These are phyloP conservation scores for Amphibalanus amphitrite DNA, from an alignment of 1,140 invertebrate species.

Conservation along the genomic window DNA sequence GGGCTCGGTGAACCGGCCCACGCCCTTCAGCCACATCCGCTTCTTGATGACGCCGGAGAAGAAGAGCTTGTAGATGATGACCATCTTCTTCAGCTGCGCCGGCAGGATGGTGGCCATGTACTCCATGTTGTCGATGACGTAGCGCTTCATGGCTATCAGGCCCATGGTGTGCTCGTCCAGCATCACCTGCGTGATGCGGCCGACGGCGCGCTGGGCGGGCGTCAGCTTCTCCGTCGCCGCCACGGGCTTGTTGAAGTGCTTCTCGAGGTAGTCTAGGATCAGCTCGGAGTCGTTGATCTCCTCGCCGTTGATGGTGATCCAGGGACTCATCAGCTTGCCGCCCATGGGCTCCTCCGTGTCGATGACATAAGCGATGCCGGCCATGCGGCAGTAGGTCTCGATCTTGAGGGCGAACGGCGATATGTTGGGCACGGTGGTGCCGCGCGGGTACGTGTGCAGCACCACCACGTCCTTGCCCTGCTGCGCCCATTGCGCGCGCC, in stretches of 20 bases:
- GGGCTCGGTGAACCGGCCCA: slow-evolving; percentile 9
- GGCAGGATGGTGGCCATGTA: background rate
- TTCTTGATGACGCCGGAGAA: background rate
- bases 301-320: slow-evolving; percentile 28
- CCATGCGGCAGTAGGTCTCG: slow-evolving; percentile 22
- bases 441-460: slow-evolving; percentile 16
- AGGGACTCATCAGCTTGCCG: slow-evolving; percentile 23
- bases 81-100: background rate
- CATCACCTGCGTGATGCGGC: slow-evolving; percentile 14
- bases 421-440: slow-evolving; percentile 16
- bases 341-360: slow-evolving; percentile 16
- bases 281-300: slow-evolving; percentile 25
- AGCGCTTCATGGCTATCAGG: background rate
- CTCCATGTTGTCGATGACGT: background rate
- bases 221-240: background rate
- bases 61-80: background rate
- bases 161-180: slow-evolving; percentile 16
- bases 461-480: slow-evolving; percentile 17
- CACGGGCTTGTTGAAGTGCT: slow-evolving; percentile 10
- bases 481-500: background rate
- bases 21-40: slow-evolving; percentile 7
- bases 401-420: slow-evolving; percentile 22
- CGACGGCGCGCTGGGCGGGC: slow-evolving; percentile 11
- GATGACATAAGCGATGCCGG: slow-evolving; percentile 20
- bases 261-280: slow-evolving; percentile 15